These are phyloP conservation scores for Cygnus buccinator DNA, from an alignment of 2,113 vertebrate genomes.

Conservation along the genomic window DNA sequence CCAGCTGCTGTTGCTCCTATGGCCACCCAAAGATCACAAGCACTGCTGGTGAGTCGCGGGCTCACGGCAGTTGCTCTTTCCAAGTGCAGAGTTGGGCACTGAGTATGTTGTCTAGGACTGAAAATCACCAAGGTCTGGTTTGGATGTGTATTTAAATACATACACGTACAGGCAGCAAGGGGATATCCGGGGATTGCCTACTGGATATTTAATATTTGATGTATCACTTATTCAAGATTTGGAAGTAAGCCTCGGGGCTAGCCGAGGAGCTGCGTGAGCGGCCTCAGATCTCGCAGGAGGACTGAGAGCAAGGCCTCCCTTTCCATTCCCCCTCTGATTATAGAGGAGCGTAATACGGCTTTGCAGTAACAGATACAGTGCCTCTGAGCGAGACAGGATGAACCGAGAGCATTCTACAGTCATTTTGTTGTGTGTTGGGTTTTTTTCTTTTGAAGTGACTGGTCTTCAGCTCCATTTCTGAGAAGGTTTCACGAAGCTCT, in stretches of 20 bases:
- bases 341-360: neutral
- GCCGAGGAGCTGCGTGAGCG: constrained; percentile 40
- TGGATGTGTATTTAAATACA: constrained; percentile 5
- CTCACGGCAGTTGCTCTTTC: neutral
- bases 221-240: constrained; percentile 37
- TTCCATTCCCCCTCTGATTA: constrained; percentile 12
- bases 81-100: neutral
- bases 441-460: neutral
- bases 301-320: constrained; percentile 34
- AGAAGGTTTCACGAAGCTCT: constrained; percentile 21
- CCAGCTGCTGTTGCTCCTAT: neutral
- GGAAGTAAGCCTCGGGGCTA: constrained; percentile 56
- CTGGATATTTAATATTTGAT: constrained; percentile 59
- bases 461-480: neutral
- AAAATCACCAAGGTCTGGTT: neutral
- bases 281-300: constrained; percentile 40
- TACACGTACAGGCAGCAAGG: neutral
- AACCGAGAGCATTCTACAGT: neutral
- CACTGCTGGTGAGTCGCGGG: neutral
- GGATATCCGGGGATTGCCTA: constrained; percentile 34
- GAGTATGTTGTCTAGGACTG: neutral
- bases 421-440: neutral
- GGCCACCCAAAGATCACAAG: neutral
- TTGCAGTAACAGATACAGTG: neutral
- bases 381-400: neutral